Evolutionary conservation across 2,113 vertebrate genomes (phyloP), one percentile per base, ranked within the genome.

Genomic region (Esox niger): DNA sequence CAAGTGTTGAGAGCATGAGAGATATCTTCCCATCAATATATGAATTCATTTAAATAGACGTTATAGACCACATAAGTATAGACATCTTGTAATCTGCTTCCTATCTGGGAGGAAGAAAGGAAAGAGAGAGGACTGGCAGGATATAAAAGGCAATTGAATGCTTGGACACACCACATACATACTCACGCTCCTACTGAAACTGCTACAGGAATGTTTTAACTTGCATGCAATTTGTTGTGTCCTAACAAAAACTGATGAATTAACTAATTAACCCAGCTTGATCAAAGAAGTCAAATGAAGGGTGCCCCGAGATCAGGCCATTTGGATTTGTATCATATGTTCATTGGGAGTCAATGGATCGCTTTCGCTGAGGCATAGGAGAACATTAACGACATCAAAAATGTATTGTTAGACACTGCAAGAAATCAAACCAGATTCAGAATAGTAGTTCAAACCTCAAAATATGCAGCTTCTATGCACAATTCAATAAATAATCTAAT

Each of bases 101-200:
- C n/a, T 62, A 65, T n/a, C 54, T 64, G 11, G 29, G 66, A 64
- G 38, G 68, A 21, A 15, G 64, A 74, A 60, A 43, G 23, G 56
- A 32, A 46, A 43, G 38, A 43, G 1, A 43, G 17, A 43, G 38
- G 38, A 43, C 17, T 2, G 38, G 52, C 52, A 23, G 9, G 32
- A 52, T 52, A 69, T n/a, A 46, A 54, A 54, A n/a, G 23, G 49
- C 17, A 21, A 54, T 25, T 54, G 9, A 25, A n/a, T 54, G 2
- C 2, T 1, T 23, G 26, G 13, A 55, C 23, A 56, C 30, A 25
- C 43, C 66, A 58, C 23, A 49, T 26, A 38, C 35, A 15, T 4
- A 17, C 27, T 30, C 52, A n/a, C 6, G 32, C 62, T 13, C 43
- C 61, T 66, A 29, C 3, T 15, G 13, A 30, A 25, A 31, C 15